phyloP scores from a whole-genome alignment of 2,797 vertebrate species.

The Leuciscus waleckii region DNA sequence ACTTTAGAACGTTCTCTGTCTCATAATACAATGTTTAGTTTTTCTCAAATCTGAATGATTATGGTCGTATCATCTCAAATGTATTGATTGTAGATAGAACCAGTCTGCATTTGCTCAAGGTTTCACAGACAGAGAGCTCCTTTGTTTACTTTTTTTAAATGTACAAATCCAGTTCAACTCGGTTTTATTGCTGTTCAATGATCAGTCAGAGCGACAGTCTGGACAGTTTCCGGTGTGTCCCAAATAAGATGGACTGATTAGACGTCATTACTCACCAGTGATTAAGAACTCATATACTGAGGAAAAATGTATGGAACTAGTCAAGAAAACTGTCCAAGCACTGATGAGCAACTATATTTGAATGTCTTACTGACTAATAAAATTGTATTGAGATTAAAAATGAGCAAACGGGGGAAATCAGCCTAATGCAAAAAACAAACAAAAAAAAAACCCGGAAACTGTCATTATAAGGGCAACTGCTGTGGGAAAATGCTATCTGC shows the following conservation, averaged over 20 bases:
- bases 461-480: too few species aligned
- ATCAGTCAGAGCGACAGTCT: background rate
- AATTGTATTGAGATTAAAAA: background rate
- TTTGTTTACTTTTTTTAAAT: conserved; percentile 14
- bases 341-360: too few species aligned
- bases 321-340: too few species aligned
- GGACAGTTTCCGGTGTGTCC: background rate
- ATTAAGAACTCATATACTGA: background rate
- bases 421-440: accelerated
- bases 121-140: conserved; percentile 30
- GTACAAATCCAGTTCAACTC: background rate
- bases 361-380: too few species aligned
- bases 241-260: background rate
- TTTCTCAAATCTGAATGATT: background rate
- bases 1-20: too few species aligned
- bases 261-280: background rate
- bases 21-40: background rate
- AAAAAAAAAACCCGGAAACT: too few species aligned
- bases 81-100: background rate
- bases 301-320: background rate
- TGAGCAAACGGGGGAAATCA: background rate
- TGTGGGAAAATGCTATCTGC: background rate
- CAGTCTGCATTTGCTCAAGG: background rate
- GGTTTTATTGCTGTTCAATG: background rate
- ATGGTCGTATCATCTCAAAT: background rate